Evolutionary conservation across 2,888 invertebrate species (phyloP), one percentile per base, ranked within the genome.

Genomic region (Nomada lathburiana): DNA sequence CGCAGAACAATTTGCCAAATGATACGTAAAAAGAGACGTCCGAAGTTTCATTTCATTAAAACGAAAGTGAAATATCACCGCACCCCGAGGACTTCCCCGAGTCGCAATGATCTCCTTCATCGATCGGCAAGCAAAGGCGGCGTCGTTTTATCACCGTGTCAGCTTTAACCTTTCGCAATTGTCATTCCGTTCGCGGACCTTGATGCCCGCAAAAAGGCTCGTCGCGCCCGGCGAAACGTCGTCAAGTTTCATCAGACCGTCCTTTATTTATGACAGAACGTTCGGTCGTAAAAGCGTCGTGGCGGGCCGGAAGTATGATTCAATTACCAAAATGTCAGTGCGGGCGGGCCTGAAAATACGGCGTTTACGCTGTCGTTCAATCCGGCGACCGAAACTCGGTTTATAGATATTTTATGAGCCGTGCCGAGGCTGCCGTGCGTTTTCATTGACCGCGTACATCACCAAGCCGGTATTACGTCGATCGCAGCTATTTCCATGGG

Each of bases 401-500:
- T 76, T 82, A 72, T 81, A 75, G 71, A 82, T 81, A 81, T 81
- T 82, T 81, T 76, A 81, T 76, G 72, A 69, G 81, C 55, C 67
- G 57, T 67, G 55, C 44, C 26, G 13, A 44, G 63, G 7, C 44
- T 23, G 50, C 42, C 57, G 59, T 18, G 44, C 80, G 71, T 71
- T 80, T 80, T 57, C 70, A 67, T 70, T 67, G 71, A 57, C 36
- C 68, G 67, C 80, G 80, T 80, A 75, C 74, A 63, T 80, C 70
- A 62, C 65, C 26, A 18, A 3, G 11, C 47, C 62, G 76, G 64
- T 65, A 82, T 81, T 81, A 76, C 81, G 55, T 67, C 70, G 70
- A 70, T 71, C 72, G 76, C 26, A 26, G 36, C 50, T 59, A 68
- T 72, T 68, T 72, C 63, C 72, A 72, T 68, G 53, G 53, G n/a